Evolutionary conservation across 2,113 vertebrate genomes (phyloP).

Genomic region (Rhea americana): DNA sequence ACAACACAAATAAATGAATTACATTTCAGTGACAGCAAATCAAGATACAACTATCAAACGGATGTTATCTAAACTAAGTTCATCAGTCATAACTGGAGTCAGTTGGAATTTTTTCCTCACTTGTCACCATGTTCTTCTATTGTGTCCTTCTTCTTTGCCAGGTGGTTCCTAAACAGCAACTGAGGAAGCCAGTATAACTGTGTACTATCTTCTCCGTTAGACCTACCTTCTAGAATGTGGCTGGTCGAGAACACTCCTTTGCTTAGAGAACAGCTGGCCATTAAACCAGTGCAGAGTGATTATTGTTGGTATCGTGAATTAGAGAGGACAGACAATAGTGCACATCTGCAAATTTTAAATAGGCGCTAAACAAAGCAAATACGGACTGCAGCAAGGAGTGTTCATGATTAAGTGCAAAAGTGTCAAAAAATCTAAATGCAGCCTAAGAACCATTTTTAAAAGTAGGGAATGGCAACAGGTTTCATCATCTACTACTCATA

Average conservation of each 20-base stretch:
- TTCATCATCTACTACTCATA: background rate
- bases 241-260: background rate
- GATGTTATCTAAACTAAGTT: background rate
- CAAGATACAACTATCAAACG: background rate
- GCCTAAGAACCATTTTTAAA: background rate
- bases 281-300: background rate
- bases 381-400: background rate
- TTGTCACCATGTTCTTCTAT: background rate
- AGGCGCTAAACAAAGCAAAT: background rate
- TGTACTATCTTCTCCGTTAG: background rate
- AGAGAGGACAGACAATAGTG: background rate
- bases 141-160: background rate
- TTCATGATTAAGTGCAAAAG: background rate
- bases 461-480: fast-evolving
- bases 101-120: background rate
- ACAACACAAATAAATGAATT: background rate
- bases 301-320: background rate
- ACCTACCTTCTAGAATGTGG: background rate
- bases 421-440: background rate
- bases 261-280: background rate
- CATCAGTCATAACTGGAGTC: background rate
- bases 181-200: background rate
- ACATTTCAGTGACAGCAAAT: background rate
- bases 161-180: background rate
- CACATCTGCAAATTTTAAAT: background rate